Percentiles rank a stretch among this genome's conserved stretches.
Conservation (phyloP, 1,140 invertebrate genomes). For the Temnothorax longispinosus region DNA sequence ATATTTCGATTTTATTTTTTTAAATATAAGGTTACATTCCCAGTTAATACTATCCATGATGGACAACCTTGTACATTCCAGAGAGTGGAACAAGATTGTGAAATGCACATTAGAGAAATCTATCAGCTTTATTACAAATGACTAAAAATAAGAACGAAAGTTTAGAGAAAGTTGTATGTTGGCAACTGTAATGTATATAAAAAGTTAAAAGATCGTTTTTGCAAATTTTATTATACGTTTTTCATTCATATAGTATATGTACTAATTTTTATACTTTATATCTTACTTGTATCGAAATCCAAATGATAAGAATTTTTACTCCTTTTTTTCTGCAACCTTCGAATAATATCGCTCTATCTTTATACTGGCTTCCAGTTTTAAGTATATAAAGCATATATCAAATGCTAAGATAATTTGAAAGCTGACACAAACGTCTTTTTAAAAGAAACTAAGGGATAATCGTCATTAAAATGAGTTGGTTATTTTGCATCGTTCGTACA, state of each 20-base stretch:
- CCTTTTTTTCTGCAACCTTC: conserved; percentile 14
- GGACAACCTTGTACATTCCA: neutral
- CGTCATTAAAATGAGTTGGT: no score
- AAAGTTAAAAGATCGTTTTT: conserved; percentile 60
- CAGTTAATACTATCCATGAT: neutral
- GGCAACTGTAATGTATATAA: conserved; percentile 48
- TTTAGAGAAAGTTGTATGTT: conserved; percentile 13
- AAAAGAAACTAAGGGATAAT: neutral
- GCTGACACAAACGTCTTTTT: neutral
- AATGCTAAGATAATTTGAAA: conserved; percentile 49
- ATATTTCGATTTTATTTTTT: neutral
- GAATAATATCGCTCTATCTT: neutral
- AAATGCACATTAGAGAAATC: neutral
- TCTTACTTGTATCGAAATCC: conserved; percentile 49
- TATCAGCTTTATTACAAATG: neutral
- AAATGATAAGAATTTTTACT: conserved; percentile 35
- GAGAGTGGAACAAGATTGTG: neutral
- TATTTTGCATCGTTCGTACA: conserved; percentile 39
- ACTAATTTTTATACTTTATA: conserved; percentile 36
- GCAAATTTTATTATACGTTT: conserved; percentile 56
- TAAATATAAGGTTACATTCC: neutral
- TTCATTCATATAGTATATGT: conserved; percentile 42
- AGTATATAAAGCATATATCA: conserved; percentile 35
- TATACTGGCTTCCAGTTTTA: neutral
- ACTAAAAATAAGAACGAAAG: conserved; percentile 16